Evolutionary conservation across 2,797 vertebrate genomes (phyloP).

Genomic region (Aldrovandia affinis): DNA sequence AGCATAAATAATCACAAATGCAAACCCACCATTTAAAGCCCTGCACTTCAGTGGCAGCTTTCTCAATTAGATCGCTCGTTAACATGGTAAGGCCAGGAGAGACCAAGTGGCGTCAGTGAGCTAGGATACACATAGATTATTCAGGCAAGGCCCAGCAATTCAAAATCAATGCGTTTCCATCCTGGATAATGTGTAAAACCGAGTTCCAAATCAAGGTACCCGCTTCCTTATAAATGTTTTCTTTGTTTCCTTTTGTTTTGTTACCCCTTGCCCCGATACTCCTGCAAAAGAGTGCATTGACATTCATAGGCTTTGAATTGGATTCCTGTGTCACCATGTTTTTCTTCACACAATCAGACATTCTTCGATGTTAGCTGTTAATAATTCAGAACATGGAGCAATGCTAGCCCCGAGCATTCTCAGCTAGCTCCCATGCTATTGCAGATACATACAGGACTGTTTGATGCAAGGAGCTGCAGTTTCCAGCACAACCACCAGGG

Average conservation of each 20-base stretch:
- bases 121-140: background rate
- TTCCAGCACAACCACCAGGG: too few relatives aligned
- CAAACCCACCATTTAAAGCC: background rate
- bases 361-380: background rate
- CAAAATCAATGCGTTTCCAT: background rate
- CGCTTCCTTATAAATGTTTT: background rate
- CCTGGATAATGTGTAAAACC: background rate
- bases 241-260: too few relatives aligned
- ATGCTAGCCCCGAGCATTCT: background rate
- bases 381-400: background rate
- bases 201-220: background rate
- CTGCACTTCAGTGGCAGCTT: background rate
- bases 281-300: background rate
- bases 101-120: background rate
- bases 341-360: slow-evolving; percentile 19
- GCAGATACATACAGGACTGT: background rate
- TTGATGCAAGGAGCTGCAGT: background rate
- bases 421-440: background rate
- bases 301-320: slow-evolving; percentile 4
- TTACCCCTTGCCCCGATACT: background rate
- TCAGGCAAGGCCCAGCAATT: background rate
- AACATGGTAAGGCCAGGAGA: background rate
- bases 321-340: background rate
- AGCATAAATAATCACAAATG: background rate
- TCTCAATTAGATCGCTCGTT: background rate